These are phyloP conservation scores for Rhadina sibilatrix DNA, from an alignment of 2,113 vertebrate species.

Conservation along the genomic window DNA sequence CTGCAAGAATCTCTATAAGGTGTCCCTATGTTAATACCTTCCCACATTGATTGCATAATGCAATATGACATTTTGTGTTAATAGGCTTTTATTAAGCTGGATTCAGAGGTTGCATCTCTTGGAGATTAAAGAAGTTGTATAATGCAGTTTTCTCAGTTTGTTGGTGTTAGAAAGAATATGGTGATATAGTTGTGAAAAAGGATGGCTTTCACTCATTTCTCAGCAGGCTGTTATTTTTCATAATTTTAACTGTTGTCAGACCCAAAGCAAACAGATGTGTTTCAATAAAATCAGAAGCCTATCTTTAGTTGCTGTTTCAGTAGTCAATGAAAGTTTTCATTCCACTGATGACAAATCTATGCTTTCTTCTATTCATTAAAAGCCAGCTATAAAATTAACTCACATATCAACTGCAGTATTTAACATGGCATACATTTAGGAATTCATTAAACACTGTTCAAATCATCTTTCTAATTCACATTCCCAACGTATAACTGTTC, in stretches of 20 bases:
- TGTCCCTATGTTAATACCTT: background rate
- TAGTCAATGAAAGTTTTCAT: background rate
- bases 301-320: background rate
- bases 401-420: background rate
- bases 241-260: background rate
- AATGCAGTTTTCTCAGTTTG: background rate
- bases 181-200: background rate
- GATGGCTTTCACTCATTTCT: background rate
- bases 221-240: background rate
- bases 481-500: background rate
- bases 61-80: background rate
- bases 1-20: background rate
- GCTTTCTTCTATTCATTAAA: background rate
- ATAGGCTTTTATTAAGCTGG: conserved; percentile 9
- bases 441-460: background rate
- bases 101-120: background rate
- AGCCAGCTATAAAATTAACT: background rate
- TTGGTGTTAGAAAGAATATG: background rate
- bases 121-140: background rate
- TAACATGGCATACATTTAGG: background rate
- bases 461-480: background rate
- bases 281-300: background rate
- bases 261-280: background rate
- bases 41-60: background rate
- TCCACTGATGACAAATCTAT: background rate